phyloP scores from a whole-genome alignment of 1,140 invertebrate genomes.

The Aplysia californica region DNA sequence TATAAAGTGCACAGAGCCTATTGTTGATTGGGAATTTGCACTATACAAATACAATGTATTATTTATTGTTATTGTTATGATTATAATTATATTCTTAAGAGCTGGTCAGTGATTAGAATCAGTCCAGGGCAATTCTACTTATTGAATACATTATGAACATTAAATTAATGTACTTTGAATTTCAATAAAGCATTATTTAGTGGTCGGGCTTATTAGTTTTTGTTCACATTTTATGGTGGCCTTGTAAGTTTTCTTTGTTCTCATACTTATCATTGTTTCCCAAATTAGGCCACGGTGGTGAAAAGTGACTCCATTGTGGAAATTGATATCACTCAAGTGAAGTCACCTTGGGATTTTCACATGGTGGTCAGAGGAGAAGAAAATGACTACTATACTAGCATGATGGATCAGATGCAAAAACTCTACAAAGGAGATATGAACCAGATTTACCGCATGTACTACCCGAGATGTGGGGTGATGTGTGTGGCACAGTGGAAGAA shows the following conservation, averaged over 20 bases:
- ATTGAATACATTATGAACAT: no score
- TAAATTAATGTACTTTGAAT: no score
- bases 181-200: neutral
- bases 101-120: no score
- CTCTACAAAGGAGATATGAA: constrained; percentile 3
- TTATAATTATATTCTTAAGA: no score
- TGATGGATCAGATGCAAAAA: constrained; percentile 15
- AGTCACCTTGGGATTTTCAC: constrained; percentile 12
- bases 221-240: neutral
- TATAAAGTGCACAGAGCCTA: no score
- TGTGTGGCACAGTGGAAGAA: neutral
- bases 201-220: neutral
- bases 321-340: neutral
- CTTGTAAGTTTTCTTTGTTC: neutral
- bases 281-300: constrained; percentile 9
- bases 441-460: constrained; percentile 4
- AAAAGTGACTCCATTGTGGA: neutral
- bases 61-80: no score
- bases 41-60: no score
- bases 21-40: no score
- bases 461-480: constrained; percentile 1
- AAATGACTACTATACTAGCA: constrained; percentile 12
- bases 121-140: no score
- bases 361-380: neutral
- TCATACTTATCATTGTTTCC: no score